These are phyloP conservation scores for Megalonaias nervosa DNA, from an alignment of 1,140 invertebrate genomes.

Conservation along the genomic window DNA sequence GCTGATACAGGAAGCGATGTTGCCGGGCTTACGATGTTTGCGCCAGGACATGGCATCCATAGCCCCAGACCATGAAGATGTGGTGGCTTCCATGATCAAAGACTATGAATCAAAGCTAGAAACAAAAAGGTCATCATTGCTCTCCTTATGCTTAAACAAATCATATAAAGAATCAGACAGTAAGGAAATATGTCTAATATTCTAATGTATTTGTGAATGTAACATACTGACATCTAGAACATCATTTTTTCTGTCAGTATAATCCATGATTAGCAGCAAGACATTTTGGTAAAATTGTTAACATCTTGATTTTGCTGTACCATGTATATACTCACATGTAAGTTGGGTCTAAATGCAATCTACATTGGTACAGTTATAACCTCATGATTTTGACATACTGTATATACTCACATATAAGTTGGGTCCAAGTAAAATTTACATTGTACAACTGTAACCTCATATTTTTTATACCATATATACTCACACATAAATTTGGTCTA, in stretches of 20 bases:
- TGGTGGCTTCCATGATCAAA: constrained; percentile 69
- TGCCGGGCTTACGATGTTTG: constrained; percentile 70
- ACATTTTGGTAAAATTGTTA: background rate
- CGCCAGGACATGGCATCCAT: constrained; percentile 66
- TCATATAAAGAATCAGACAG: no score
- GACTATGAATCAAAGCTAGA: constrained; percentile 71
- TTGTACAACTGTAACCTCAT: background rate
- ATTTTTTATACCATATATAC: no score
- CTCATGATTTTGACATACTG: no score
- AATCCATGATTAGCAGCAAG: background rate
- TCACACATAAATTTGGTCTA: no score
- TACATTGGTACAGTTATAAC: no score
- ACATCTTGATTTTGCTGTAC: background rate
- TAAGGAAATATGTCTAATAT: background rate
- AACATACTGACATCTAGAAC: background rate
- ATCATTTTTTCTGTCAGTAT: background rate
- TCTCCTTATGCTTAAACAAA: background rate
- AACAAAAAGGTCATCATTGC: constrained; percentile 36
- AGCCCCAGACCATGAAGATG: constrained; percentile 68
- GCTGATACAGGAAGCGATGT: constrained; percentile 68
- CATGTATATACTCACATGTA: no score
- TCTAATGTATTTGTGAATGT: background rate
- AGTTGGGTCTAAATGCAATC: no score
- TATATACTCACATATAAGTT: no score
- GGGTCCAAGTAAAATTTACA: no score